Base-by-base conservation (phyloP, 2,888 invertebrate genomes). In the Hypercompe scribonia region DNA sequence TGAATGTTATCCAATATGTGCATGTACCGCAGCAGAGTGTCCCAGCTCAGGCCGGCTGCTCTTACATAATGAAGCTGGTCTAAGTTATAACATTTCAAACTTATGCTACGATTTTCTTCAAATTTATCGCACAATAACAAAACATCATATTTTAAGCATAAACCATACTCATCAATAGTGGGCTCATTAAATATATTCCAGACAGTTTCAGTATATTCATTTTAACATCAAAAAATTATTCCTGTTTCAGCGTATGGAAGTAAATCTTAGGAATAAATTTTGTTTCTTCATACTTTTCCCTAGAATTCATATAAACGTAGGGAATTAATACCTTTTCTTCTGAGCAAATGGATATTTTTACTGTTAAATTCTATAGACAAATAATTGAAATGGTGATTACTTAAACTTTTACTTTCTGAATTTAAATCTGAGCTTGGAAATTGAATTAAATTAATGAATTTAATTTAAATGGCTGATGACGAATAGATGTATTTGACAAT, bases 381-480 rank as follows among this genome's bases (percentile, higher is more conserved):
- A 70, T 63, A 24, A 1, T 31, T 24, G 33, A 63, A 63, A 28
- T 70, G 63, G 3, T 42, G 1, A 3, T 46, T 24, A 24, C 1
- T 18, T 64, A 70, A 42, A 70, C 36, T 70, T 63, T 70, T 70
- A 42, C 42, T 39, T 42, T 63, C 24, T 24, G 34, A n/a, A n/a
- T 70, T 64, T 33, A 70, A 24, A 70, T 46, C 34, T 24, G 46
- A 64, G 64, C 70, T 46, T 15, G 64, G 34, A 34, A 70, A 66
- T 10, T 66, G 34, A 46, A 21, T 46, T 4, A 46, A 66, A 31
- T 46, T 46, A 18, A 66, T 31, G n/a, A 66, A 66, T 46, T 46
- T 31, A 4, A 66, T 31, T 66, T 65, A n/a, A 24, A 66, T 18
- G 2, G 61, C 31, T 31, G 2, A 21, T 15, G 10, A 11, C 2